phyloP scores from a whole-genome alignment of 2,888 invertebrate species.

The Drosophila paramelanica region DNA sequence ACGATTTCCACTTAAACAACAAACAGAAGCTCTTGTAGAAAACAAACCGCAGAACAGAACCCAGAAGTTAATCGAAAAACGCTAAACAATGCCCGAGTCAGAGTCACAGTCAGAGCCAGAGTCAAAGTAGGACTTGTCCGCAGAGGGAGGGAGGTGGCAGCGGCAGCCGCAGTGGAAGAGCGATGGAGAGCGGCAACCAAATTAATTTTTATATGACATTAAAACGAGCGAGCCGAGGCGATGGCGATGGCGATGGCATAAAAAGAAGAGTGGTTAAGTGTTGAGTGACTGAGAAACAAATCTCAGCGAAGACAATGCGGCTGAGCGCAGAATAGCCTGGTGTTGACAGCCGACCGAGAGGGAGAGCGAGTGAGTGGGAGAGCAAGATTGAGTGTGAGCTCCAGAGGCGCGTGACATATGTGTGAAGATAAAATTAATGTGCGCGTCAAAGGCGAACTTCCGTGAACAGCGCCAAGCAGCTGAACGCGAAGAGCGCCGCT shows the following conservation, averaged over 20 bases:
- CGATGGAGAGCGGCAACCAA: constrained; percentile 72
- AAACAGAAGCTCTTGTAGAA: constrained; percentile 64
- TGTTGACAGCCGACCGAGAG: constrained; percentile 65
- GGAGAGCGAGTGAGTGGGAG: constrained; percentile 18
- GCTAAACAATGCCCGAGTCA: constrained; percentile 65
- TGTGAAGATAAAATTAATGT: constrained; percentile 80
- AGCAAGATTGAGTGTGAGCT: constrained; percentile 38
- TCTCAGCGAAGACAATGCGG: constrained; percentile 76
- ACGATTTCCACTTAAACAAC: constrained; percentile 81
- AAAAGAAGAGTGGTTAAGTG: constrained; percentile 69
- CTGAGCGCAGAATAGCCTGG: constrained; percentile 59
- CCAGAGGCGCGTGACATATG: constrained; percentile 72
- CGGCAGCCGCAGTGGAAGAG: constrained; percentile 21
- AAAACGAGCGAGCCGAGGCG: constrained; percentile 78
- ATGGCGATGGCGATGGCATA: constrained; percentile 57
- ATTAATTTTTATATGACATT: constrained; percentile 82
- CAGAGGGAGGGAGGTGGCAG: constrained; percentile 8
- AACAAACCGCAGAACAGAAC: constrained; percentile 65
- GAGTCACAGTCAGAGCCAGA: constrained; percentile 1
- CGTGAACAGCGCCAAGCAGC: constrained; percentile 41
- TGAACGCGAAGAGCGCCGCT: constrained; percentile 47
- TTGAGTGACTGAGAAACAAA: constrained; percentile 78
- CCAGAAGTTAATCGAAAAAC: constrained; percentile 81
- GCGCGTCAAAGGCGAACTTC: constrained; percentile 72
- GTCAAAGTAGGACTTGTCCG: constrained; percentile 22